Conservation (phyloP, 2,888 invertebrate genomes). For the Bombylius major region DNA sequence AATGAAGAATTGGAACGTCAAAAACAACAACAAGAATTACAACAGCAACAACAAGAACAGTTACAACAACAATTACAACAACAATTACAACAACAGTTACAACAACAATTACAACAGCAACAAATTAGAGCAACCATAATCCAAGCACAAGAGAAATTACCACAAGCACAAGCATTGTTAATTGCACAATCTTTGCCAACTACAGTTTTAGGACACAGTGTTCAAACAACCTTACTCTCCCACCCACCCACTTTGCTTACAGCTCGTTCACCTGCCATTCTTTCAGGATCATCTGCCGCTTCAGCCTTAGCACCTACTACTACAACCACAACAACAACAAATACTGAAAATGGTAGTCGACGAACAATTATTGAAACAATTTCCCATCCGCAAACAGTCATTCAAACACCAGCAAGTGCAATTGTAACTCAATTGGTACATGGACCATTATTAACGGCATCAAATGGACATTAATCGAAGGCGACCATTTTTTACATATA, state of each 20-base stretch:
- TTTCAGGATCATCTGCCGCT: not conserved
- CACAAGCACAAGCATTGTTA: slow-evolving; percentile 24
- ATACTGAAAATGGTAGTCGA: slow-evolving; percentile 12
- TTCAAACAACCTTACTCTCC: slow-evolving; percentile 29
- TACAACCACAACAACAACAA: slow-evolving; percentile 16
- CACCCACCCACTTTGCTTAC: slow-evolving; percentile 29
- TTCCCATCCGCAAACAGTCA: slow-evolving; percentile 24
- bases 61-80: slow-evolving; percentile 37
- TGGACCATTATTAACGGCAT: slow-evolving; percentile 23
- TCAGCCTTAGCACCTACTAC: not conserved
- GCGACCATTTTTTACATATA: too few species aligned
- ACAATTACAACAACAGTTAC: slow-evolving; percentile 25
- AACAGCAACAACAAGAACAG: slow-evolving; percentile 2
- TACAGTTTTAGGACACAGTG: slow-evolving; percentile 26
- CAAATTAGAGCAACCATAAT: slow-evolving; percentile 30
- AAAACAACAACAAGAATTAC: slow-evolving; percentile 13
- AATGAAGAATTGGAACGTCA: slow-evolving; percentile 21
- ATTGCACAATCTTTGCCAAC: slow-evolving; percentile 24
- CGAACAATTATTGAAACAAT: slow-evolving; percentile 17
- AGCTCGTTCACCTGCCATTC: slow-evolving; percentile 17
- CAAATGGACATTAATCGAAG: slow-evolving; percentile 3
- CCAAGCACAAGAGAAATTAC: slow-evolving; percentile 22
- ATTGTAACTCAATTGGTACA: slow-evolving; percentile 29
- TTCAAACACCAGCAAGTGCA: slow-evolving; percentile 22
- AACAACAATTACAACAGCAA: slow-evolving; percentile 39